phyloP scores from a whole-genome alignment of 2,113 vertebrate species.

The Ammospiza caudacuta region DNA sequence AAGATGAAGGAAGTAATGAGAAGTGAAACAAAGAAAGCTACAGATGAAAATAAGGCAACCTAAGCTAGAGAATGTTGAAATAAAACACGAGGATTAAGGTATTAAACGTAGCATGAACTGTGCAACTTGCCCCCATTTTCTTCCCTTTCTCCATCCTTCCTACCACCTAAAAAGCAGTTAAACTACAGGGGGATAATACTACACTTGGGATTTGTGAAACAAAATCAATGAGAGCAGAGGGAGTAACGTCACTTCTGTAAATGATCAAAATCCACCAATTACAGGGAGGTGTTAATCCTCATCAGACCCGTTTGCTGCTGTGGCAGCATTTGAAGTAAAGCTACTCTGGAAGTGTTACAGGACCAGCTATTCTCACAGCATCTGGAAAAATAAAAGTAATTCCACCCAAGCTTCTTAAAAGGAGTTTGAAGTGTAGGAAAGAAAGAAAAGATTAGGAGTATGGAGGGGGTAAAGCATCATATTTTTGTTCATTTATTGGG shows the following conservation, averaged over 20 bases:
- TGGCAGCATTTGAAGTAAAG: slow-evolving; percentile 50
- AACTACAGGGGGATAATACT: slow-evolving; percentile 42
- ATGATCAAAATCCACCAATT: slow-evolving; percentile 63
- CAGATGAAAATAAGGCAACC: slow-evolving; percentile 39
- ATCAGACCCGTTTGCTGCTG: slow-evolving; percentile 44
- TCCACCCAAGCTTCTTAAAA: neutral
- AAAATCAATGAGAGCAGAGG: slow-evolving; percentile 56
- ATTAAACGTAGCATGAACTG: neutral
- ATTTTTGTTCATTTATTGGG: neutral
- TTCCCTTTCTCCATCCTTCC: neutral
- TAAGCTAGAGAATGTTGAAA: slow-evolving; percentile 58
- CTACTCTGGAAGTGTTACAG: slow-evolving; percentile 18
- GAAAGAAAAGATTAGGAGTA: neutral
- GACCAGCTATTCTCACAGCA: neutral
- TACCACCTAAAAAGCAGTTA: slow-evolving; percentile 54
- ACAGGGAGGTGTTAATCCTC: slow-evolving; percentile 66
- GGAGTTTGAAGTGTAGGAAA: neutral
- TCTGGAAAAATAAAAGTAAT: slow-evolving; percentile 2
- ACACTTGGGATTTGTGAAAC: slow-evolving; percentile 64
- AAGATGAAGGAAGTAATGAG: slow-evolving; percentile 2
- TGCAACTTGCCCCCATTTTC: neutral
- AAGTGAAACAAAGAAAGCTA: slow-evolving; percentile 49
- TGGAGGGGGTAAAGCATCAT: neutral
- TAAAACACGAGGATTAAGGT: neutral
- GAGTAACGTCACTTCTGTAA: slow-evolving; percentile 61